Percentiles rank a stretch among this genome's conserved stretches.
Conservation (phyloP, 2,797 vertebrate genomes). For the Luscinia megarhynchos region DNA sequence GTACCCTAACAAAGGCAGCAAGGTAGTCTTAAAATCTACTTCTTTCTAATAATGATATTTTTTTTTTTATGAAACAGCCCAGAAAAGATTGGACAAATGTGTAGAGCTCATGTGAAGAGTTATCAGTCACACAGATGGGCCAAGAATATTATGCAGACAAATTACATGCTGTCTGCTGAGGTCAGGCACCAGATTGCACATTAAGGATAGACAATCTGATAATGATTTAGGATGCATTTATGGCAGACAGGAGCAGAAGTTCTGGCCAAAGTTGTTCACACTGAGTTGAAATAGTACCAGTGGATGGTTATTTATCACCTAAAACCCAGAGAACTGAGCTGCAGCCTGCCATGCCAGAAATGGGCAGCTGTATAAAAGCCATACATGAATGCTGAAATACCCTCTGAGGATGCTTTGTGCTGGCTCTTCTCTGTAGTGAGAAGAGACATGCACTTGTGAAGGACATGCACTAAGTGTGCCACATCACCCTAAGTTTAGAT, state of each 20-base stretch:
- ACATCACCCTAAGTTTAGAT: background rate
- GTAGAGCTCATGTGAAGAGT: background rate
- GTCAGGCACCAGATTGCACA: conserved; percentile 50
- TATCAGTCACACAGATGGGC: conserved; percentile 16
- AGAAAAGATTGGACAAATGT: background rate
- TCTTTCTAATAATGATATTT: background rate
- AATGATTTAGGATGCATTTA: conserved; percentile 45
- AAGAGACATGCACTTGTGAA: background rate
- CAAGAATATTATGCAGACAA: conserved; percentile 13
- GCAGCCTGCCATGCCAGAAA: background rate
- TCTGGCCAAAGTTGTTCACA: conserved; percentile 15
- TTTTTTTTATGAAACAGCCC: background rate
- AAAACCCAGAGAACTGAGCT: background rate
- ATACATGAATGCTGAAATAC: background rate
- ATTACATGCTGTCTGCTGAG: background rate
- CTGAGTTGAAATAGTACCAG: conserved; percentile 13
- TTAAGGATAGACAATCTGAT: conserved; percentile 43
- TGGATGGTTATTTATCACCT: background rate
- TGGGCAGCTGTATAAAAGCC: background rate
- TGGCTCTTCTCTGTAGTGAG: background rate
- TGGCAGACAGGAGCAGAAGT: background rate
- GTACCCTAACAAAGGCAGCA: background rate
- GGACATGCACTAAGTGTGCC: background rate
- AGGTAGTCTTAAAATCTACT: background rate
- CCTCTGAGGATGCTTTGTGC: background rate